Percentiles rank a stretch among this genome's conserved stretches.
Conservation (phyloP, 1,140 invertebrate species). For the Lethrus apterus region DNA sequence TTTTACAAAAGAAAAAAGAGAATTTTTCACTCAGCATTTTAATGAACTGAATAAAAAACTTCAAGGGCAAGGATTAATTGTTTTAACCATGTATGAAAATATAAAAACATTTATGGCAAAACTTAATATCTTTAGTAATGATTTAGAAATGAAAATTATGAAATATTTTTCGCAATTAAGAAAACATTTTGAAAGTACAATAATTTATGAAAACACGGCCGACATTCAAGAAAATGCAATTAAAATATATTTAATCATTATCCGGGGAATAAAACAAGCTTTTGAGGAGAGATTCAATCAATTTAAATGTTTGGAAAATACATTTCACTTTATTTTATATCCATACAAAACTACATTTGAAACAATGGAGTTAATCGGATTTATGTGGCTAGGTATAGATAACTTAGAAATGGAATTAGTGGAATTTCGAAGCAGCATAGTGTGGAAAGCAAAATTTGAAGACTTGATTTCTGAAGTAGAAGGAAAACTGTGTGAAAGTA, state of each 20-base stretch:
- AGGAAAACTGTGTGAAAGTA: conserved; percentile 10
- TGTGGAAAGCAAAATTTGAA: conserved; percentile 16
- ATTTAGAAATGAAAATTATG: conserved; percentile 12
- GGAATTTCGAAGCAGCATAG: conserved; percentile 9
- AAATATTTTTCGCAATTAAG: conserved; percentile 5
- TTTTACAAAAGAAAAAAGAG: neutral
- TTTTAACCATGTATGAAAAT: conserved; percentile 4
- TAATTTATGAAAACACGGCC: neutral
- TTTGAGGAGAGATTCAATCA: conserved; percentile 7
- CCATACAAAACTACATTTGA: neutral
- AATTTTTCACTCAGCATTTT: conserved; percentile 2
- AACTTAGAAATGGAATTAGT: conserved; percentile 14
- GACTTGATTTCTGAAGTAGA: conserved; percentile 14
- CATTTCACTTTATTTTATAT: conserved; percentile 13
- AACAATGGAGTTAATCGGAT: conserved; percentile 6
- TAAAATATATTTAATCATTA: conserved; percentile 6
- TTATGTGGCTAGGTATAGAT: conserved; percentile 13
- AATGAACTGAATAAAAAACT: conserved; percentile 4
- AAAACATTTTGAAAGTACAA: conserved; percentile 3
- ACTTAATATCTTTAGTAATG: conserved; percentile 12
- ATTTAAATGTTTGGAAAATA: conserved; percentile 10
- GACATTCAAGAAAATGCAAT: conserved; percentile 1
- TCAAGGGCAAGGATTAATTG: conserved; percentile 3
- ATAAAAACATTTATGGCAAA: conserved; percentile 8
- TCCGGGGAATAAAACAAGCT: neutral